These are phyloP conservation scores for Ploceus nigricollis DNA, from an alignment of 2,113 vertebrate genomes.

Conservation along the genomic window DNA sequence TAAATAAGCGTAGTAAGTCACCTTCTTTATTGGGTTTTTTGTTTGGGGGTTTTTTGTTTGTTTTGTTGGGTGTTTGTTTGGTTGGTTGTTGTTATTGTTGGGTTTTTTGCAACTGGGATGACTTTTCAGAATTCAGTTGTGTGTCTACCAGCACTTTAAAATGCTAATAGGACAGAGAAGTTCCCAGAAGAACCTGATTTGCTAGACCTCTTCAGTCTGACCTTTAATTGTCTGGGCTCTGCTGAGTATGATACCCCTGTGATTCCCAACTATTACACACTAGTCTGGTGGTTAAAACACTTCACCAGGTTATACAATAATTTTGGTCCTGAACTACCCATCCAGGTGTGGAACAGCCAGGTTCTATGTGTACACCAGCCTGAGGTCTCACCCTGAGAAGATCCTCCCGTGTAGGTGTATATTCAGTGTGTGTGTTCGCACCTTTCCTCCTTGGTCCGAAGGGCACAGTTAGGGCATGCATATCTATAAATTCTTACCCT, in stretches of 20 bases:
- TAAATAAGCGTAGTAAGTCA: background rate
- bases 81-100: too few species aligned
- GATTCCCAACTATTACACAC: background rate
- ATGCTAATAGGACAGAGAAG: background rate
- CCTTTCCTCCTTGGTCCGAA: background rate
- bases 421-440: background rate
- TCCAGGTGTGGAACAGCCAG: background rate
- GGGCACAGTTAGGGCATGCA: background rate
- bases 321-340: background rate
- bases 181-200: background rate
- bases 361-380: background rate
- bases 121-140: background rate
- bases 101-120: background rate
- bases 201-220: background rate
- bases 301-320: background rate
- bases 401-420: rapidly evolving
- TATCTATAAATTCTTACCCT: background rate
- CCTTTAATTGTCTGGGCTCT: rapidly evolving
- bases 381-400: background rate
- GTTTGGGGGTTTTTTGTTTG: background rate
- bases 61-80: background rate
- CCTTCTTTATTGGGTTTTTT: background rate
- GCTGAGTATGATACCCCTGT: background rate
- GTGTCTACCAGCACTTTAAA: background rate
- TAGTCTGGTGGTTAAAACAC: background rate